phyloP scores from a whole-genome alignment of 1,140 invertebrate genomes.

The Octopus sinensis region DNA sequence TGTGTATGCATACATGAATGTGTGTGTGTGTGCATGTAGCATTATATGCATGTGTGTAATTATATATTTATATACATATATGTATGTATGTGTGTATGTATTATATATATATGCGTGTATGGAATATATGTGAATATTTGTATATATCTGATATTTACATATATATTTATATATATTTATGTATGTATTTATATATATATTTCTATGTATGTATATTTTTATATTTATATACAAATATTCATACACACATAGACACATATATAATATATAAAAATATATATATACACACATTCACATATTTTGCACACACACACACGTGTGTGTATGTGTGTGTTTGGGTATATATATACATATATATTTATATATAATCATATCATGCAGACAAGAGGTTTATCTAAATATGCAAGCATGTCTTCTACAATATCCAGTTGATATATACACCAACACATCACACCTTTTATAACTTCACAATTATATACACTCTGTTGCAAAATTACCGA shows the following conservation, averaged over 20 bases:
- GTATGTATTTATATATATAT: neutral
- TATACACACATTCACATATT: neutral
- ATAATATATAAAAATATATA: neutral
- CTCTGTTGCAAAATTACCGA: neutral
- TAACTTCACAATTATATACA: neutral
- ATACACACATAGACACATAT: neutral
- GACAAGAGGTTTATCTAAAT: neutral
- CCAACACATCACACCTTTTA: neutral
- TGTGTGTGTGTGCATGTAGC: neutral
- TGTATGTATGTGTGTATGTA: no score
- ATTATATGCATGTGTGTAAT: neutral
- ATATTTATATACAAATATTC: neutral
- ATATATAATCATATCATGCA: neutral
- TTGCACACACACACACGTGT: neutral
- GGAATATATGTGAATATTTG: neutral
- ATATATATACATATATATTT: neutral
- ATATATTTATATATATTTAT: neutral
- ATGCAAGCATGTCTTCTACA: neutral
- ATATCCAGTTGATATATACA: neutral
- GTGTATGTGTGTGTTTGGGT: neutral
- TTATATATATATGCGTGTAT: neutral
- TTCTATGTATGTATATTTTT: neutral
- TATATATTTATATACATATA: neutral
- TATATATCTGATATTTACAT: neutral
- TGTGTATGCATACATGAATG: neutral